Evolutionary conservation across 1,140 invertebrate species (phyloP).

Genomic region (Leptopilina clavipes): DNA sequence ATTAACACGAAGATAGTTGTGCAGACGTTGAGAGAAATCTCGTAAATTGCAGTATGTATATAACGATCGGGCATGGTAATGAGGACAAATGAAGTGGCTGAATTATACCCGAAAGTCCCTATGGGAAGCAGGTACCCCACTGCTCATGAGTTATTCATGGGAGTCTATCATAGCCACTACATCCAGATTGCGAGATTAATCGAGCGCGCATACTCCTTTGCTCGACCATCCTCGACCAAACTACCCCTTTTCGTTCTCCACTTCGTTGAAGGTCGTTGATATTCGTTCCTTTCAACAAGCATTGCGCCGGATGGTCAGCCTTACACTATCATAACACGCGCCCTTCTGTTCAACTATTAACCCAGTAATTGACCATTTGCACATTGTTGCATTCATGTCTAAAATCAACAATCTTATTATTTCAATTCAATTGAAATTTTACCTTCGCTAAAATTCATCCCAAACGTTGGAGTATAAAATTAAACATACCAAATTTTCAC

Average conservation of each 20-base stretch:
- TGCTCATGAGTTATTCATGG: conserved; percentile 72
- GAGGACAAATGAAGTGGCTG: conserved; percentile 73
- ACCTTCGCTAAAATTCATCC: not conserved
- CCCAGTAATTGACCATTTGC: conserved; percentile 11
- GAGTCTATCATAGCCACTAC: conserved; percentile 72
- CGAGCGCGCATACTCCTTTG: conserved; percentile 67
- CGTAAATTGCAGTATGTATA: conserved; percentile 55
- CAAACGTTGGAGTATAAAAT: too few relatives aligned
- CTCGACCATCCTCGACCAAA: conserved; percentile 44
- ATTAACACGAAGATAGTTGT: conserved; percentile 17
- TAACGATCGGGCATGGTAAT: conserved; percentile 71
- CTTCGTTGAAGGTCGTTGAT: conserved; percentile 7
- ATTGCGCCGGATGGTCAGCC: conserved; percentile 1
- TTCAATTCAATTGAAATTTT: not conserved
- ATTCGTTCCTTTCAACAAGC: conserved; percentile 25
- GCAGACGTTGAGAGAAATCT: conserved; percentile 46
- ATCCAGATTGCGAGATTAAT: conserved; percentile 73
- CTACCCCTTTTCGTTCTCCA: conserved; percentile 6
- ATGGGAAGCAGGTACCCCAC: conserved; percentile 63
- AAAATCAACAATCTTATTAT: not conserved
- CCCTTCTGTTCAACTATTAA: conserved; percentile 1
- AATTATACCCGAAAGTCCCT: conserved; percentile 71
- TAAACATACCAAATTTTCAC: too few relatives aligned
- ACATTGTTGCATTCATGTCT: not conserved
- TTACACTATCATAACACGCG: not conserved